phyloP scores from a whole-genome alignment of 1,140 invertebrate species.

The Caenorhabditis briggsae region DNA sequence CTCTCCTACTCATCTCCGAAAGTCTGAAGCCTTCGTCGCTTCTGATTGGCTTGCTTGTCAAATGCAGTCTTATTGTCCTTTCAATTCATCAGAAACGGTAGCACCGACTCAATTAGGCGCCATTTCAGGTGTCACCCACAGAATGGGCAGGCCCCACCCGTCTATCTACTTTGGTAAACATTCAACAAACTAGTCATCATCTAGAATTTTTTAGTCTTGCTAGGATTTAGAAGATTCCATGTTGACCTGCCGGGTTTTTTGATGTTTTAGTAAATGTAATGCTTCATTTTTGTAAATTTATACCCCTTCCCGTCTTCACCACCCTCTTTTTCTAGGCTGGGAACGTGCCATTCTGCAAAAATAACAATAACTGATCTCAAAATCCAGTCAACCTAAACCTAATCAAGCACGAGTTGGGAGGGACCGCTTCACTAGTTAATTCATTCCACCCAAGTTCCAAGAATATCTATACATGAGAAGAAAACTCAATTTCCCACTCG shows the following conservation, averaged over 20 bases:
- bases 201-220: too few relatives aligned
- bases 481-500: constrained; percentile 12
- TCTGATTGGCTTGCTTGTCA: background rate
- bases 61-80: background rate
- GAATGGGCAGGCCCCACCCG: background rate
- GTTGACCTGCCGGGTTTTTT: too few relatives aligned
- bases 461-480: background rate
- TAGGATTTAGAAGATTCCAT: too few relatives aligned
- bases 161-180: constrained; percentile 36
- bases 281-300: too few relatives aligned
- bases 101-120: constrained; percentile 13
- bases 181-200: background rate
- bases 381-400: background rate
- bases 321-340: background rate
- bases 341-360: constrained; percentile 2
- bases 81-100: constrained; percentile 22
- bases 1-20: background rate
- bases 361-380: constrained; percentile 19
- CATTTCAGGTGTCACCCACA: constrained; percentile 35
- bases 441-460: background rate
- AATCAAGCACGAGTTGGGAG: background rate
- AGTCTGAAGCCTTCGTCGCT: constrained; percentile 28
- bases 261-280: too few relatives aligned
- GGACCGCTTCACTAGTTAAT: constrained; percentile 21
- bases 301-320: too few relatives aligned